Percentiles rank a stretch among this genome's conserved stretches.
Conservation (phyloP, 64 coral and sea anemone species). For the Stichodactyla helianthus region DNA sequence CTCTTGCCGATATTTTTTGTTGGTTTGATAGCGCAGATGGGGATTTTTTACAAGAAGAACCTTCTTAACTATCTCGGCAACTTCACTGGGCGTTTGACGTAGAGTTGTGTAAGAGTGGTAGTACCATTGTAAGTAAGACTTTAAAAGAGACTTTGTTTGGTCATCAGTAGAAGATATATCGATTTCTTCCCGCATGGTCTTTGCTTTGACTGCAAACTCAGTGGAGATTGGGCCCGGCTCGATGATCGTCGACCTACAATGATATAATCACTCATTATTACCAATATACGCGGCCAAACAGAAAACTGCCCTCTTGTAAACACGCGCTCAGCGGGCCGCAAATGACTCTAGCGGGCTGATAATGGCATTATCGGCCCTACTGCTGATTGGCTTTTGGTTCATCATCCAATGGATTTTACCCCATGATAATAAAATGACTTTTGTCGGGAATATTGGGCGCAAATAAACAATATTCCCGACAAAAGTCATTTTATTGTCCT, state of each 20-base stretch:
- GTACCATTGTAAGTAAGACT: background rate
- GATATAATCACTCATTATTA: too few relatives aligned
- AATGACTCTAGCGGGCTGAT: too few relatives aligned
- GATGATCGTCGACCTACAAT: conserved; percentile 15
- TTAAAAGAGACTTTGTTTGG: conserved; percentile 46
- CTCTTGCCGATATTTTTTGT: conserved; percentile 35
- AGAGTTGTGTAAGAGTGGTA: conserved; percentile 15
- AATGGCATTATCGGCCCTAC: too few relatives aligned
- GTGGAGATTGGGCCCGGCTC: conserved; percentile 56
- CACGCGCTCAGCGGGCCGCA: too few relatives aligned
- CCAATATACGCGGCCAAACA: too few relatives aligned
- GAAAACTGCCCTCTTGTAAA: too few relatives aligned
- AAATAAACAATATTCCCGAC: too few relatives aligned
- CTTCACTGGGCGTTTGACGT: conserved; percentile 37
- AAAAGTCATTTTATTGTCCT: too few relatives aligned
- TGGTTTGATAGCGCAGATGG: conserved; percentile 60
- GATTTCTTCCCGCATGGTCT: conserved; percentile 7
- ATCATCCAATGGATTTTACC: too few relatives aligned
- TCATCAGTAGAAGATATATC: conserved; percentile 60
- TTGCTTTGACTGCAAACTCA: background rate
- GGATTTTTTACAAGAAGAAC: conserved; percentile 49
- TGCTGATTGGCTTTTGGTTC: too few relatives aligned
- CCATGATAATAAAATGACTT: too few relatives aligned
- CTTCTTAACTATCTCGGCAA: conserved; percentile 52
- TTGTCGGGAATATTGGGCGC: too few relatives aligned